phyloP scores from a whole-genome alignment of 2,888 invertebrate species.

The Acholoe squamosa region DNA sequence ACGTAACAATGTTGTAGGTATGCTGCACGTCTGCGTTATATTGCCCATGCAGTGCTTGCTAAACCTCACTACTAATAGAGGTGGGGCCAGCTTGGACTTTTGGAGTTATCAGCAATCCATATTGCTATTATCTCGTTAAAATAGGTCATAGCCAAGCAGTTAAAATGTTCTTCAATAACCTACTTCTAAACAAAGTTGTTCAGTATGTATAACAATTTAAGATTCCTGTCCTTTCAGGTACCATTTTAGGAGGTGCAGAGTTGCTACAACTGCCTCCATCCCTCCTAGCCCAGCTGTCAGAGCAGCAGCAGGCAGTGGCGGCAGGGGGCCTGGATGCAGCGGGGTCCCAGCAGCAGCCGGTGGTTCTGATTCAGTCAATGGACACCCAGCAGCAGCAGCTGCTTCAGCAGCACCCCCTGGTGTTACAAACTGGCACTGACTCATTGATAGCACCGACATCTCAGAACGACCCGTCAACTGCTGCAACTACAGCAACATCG shows the following conservation, averaged over 20 bases:
- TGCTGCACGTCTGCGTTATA: too few relatives aligned
- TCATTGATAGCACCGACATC: not conserved
- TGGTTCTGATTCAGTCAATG: conserved; percentile 28
- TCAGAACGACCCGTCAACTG: not conserved
- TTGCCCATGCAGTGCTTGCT: too few relatives aligned
- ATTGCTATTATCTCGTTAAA: too few relatives aligned
- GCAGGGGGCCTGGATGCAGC: not conserved
- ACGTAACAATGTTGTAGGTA: too few relatives aligned
- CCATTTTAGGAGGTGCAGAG: not conserved
- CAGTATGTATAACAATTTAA: too few relatives aligned
- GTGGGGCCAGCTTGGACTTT: too few relatives aligned
- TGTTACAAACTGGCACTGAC: not conserved
- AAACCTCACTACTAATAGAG: too few relatives aligned
- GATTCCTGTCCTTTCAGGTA: not conserved
- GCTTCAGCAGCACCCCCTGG: conserved; percentile 9
- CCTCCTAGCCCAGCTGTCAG: not conserved
- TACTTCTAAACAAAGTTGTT: too few relatives aligned
- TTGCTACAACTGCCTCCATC: conserved; percentile 12
- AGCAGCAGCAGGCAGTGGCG: not conserved
- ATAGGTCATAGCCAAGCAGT: too few relatives aligned
- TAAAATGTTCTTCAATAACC: too few relatives aligned
- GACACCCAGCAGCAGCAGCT: conserved; percentile 40
- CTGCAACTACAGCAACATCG: not conserved
- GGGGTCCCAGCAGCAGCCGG: not conserved
- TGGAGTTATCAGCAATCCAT: too few relatives aligned